Base-by-base conservation (phyloP, 2,797 vertebrate genomes). In the Poecile montanus region DNA sequence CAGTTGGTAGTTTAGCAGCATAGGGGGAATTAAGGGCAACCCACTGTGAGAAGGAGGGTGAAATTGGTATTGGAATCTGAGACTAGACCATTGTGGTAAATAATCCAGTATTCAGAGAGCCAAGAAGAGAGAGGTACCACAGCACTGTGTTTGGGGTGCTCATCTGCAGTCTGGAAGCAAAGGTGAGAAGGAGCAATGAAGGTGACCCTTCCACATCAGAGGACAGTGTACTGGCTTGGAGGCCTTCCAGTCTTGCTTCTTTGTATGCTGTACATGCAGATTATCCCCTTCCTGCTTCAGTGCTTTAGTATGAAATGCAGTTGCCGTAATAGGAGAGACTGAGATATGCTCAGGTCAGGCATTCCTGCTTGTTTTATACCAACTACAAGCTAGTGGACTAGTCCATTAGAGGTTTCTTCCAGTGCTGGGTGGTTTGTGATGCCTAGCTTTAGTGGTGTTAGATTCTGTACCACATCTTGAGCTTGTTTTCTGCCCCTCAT, bases 401-500 rank as follows among this genome's bases (percentile, higher is more conserved):
- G 8, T 85, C 14, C 5, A 3, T 44, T 40, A 26, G 53, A 38
- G 25, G 20, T 76, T 82, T 85, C 34, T 85, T 61, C 26, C 66
- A 68, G 36, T 51, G 47, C 11, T 68, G 51, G 4, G 22, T 83
- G 45, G 10, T 79, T 60, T 62, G 25, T 45, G 40, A 51, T 13
- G 6, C 13, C 3, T 13, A 9, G 19, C 27, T 58, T 60, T 66
- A 23, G 53, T 22, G 32, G n/a, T 6, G 8, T 73, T 87, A 16
- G 17, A 8, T 74, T 87, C 71, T 44, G 27, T 57, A 14, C 34
- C 6, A 5, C 38, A 7, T 29, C 0, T 0, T 71, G 62, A 38
- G 6, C 56, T 61, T 80, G 29, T 70, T 89, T 84, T 47, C 30
- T 85, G 38, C n/a, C 29, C 30, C 27, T 90, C 53, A 19, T 40